These are phyloP conservation scores for Nesogale talazaci DNA, from an alignment of 2,113 vertebrate species.

Conservation along the genomic window DNA sequence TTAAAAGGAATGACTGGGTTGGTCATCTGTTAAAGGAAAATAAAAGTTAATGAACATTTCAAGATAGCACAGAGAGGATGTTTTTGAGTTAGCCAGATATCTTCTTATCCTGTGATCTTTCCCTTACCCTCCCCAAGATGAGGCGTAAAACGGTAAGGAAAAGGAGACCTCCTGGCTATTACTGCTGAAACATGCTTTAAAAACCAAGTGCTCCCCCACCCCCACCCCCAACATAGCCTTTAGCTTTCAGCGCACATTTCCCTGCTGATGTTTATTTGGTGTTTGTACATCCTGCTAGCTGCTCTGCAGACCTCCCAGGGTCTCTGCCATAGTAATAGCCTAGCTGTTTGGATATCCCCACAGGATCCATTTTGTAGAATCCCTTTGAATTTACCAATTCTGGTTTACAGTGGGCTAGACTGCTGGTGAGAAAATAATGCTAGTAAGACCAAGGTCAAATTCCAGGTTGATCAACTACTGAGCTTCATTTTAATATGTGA, in stretches of 20 bases:
- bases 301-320: not conserved
- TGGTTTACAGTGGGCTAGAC: not conserved
- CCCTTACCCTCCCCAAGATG: not conserved
- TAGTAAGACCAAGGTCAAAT: not conserved
- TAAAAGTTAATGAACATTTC: not conserved
- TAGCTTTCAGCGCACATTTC: constrained; percentile 2
- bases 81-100: not conserved
- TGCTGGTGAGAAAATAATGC: not conserved
- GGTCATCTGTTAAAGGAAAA: not conserved
- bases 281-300: not conserved
- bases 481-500: not conserved
- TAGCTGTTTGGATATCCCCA: not conserved
- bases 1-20: not conserved
- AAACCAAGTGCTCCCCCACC: constrained; percentile 30
- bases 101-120: not conserved
- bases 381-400: not conserved
- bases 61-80: not conserved
- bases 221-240: not conserved
- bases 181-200: not conserved
- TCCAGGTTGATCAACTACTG: not conserved
- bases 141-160: constrained; percentile 4
- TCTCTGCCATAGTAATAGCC: not conserved
- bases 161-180: not conserved
- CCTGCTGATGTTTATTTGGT: not conserved
- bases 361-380: not conserved